Percentiles rank a stretch among this genome's conserved stretches.
phyloP scores from a whole-genome alignment of 2,888 invertebrate species.

The Agrilus cyanescens region DNA sequence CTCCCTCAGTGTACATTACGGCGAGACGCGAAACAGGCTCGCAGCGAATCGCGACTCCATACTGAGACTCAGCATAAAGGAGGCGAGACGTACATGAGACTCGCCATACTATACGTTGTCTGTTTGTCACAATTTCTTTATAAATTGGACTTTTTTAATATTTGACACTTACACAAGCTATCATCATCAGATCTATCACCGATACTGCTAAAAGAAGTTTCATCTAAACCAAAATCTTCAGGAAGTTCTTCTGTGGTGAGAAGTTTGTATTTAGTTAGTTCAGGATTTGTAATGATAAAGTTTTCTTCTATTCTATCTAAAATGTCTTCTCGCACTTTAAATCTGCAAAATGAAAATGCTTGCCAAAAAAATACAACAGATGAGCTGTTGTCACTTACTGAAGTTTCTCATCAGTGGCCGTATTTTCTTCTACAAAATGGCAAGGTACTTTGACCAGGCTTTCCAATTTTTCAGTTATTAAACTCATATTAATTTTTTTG shows the following conservation, averaged over 20 bases:
- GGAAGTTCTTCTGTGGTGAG: conserved; percentile 7
- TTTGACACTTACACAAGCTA: no score
- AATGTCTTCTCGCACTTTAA: conserved; percentile 5
- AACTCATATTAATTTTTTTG: conserved; percentile 12
- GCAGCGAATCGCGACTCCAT: no score
- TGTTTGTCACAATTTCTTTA: no score
- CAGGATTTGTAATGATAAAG: conserved; percentile 1
- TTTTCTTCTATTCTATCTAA: conserved; percentile 11
- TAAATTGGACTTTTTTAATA: no score
- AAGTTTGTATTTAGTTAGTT: conserved; percentile 1
- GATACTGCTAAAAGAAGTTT: no score
- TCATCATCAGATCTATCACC: no score
- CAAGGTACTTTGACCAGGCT: conserved; percentile 9
- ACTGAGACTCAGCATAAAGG: no score
- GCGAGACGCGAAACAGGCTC: no score
- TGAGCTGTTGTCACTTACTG: conserved; percentile 5
- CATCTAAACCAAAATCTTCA: conserved; percentile 2
- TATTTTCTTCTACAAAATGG: conserved; percentile 6
- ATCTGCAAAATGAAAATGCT: conserved; percentile 10
- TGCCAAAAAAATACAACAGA: background rate
- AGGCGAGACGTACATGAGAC: no score
- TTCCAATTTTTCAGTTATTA: conserved; percentile 12
- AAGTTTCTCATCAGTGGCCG: conserved; percentile 1
- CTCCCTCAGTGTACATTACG: no score
- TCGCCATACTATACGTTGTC: no score